These are phyloP conservation scores for Corydoras maculifer DNA, from an alignment of 2,113 vertebrate genomes.

Conservation along the genomic window DNA sequence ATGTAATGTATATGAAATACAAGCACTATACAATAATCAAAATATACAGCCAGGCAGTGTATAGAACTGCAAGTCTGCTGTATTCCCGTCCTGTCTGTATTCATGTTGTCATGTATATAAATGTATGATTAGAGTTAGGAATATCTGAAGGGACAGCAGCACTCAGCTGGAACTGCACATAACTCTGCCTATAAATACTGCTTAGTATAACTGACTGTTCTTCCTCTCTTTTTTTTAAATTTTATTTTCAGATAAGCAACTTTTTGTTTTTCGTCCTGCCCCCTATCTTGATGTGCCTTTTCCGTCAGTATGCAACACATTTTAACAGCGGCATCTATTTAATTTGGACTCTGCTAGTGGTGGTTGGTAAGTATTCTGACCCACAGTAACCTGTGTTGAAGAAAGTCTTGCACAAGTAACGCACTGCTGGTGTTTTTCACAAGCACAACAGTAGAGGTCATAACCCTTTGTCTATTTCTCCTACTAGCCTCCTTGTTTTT, in stretches of 20 bases:
- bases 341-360: conserved; percentile 91
- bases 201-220: conserved; percentile 9
- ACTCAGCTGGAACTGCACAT: too few relatives aligned
- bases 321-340: conserved; percentile 99
- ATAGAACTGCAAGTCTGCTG: too few relatives aligned
- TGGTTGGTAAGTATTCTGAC: conserved; percentile 84
- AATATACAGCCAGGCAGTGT: too few relatives aligned
- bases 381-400: neutral
- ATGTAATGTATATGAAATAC: too few relatives aligned
- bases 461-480: neutral
- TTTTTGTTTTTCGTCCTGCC: conserved; percentile 94
- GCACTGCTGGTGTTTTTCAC: neutral
- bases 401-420: neutral
- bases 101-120: too few relatives aligned
- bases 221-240: conserved; percentile 40
- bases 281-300: conserved; percentile 95
- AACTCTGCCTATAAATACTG: too few relatives aligned
- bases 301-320: conserved; percentile 89
- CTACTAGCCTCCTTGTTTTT: neutral
- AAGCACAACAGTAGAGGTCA: neutral
- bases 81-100: too few relatives aligned
- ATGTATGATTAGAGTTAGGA: too few relatives aligned
- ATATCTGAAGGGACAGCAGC: too few relatives aligned
- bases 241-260: conserved; percentile 90
- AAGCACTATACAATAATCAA: too few relatives aligned